Evolutionary conservation across 2,797 vertebrate species (phyloP), one percentile per base, ranked within the genome.

Genomic region (Pterois miles): DNA sequence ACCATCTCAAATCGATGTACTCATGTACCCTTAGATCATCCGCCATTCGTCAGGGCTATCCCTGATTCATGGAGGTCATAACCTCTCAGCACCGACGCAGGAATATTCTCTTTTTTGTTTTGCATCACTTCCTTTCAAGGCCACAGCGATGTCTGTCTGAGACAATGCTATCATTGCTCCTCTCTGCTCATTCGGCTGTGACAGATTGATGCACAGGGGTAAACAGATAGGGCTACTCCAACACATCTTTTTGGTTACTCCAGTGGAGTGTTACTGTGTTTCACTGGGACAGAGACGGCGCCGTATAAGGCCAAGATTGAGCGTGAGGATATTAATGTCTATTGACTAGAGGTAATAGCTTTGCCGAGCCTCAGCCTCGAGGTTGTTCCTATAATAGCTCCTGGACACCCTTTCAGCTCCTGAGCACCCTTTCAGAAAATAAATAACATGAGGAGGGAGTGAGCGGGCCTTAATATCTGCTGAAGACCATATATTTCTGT

Each of bases 261-360:
- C 85, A 82, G 38, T 74, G 74, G 80, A 82, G 82, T 38, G 20
- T 81, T 54, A 16, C 52, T 54, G 68, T 78, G 84, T 86, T 87
- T 78, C 38, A 18, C 66, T 8, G 58, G 84, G 84, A 83, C 80
- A 53, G 80, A 89, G 77, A 65, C 59, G n/a, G 75, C 60, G 33
- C 72, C 33, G 36, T 78, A 87, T 82, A 71, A 88, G 85, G 84
- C 90, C 69, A 76, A 87, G 90, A 91, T 78, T 87, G 89, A 91
- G 64, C 72, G 33, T 34, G 64, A 74, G 81, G 88, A 89, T 92
- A 92, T 91, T 93, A 93, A 92, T 93, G 92, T 86, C 90, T 94
- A 92, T 93, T 91, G 92, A 94, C 92, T 87, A 77, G 85, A 84
- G 88, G 88, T 93, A 93, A 92, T 93, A 86, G 91, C 92, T 92